These are phyloP conservation scores for Epirrhoe tristata DNA, from an alignment of 2,888 invertebrate species.

Conservation along the genomic window DNA sequence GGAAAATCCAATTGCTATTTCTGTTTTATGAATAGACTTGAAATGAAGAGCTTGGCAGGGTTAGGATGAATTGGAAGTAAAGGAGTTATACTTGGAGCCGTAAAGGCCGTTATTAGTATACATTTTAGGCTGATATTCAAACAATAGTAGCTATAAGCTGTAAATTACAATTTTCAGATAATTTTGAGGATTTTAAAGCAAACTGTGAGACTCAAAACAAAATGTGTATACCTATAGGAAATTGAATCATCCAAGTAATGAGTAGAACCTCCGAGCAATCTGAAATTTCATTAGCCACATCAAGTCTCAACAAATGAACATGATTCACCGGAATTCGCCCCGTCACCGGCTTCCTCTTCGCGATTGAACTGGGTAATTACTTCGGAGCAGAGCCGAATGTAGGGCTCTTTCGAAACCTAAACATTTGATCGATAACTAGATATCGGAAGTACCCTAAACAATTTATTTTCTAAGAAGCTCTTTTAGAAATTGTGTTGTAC, in stretches of 20 bases:
- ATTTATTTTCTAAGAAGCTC: no score
- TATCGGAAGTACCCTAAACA: neutral
- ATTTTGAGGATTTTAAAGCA: neutral
- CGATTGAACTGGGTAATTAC: conserved; percentile 35
- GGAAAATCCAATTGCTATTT: conserved; percentile 11
- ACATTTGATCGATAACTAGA: no score
- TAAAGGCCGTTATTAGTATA: no score
- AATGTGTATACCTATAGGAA: neutral
- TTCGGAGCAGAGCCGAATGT: conserved; percentile 11
- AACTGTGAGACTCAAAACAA: neutral
- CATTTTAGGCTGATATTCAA: no score
- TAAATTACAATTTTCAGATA: neutral
- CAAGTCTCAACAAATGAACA: conserved; percentile 30
- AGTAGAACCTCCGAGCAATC: conserved; percentile 30
- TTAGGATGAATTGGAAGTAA: no score
- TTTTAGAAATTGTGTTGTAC: no score
- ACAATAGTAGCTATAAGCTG: no score
- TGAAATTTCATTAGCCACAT: conserved; percentile 32
- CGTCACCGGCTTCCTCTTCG: conserved; percentile 32
- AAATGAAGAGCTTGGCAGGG: no score
- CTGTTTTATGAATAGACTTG: neutral
- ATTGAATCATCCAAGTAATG: conserved; percentile 29
- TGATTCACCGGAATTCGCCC: conserved; percentile 37
- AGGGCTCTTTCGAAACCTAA: neutral
- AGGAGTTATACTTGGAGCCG: no score